Evolutionary conservation across 2,888 invertebrate genomes (phyloP).

Genomic region (Pediacus dermestoides): DNA sequence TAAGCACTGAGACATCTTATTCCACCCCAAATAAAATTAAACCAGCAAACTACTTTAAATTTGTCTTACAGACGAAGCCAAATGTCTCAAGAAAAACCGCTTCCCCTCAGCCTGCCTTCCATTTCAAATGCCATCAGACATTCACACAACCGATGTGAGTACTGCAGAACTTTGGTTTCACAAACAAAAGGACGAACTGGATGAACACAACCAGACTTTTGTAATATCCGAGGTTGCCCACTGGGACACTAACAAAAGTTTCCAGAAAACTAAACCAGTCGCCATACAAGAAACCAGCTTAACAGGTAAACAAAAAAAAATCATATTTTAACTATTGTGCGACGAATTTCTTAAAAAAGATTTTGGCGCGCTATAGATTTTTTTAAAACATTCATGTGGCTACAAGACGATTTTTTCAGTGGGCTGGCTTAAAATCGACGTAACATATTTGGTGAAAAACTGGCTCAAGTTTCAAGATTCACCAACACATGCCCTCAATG

Average conservation of each 20-base stretch:
- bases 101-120: constrained; percentile 71
- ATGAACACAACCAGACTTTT: constrained; percentile 69
- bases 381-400: constrained; percentile 5
- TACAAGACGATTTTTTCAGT: constrained; percentile 50
- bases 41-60: no score
- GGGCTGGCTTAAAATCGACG: constrained; percentile 78
- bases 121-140: constrained; percentile 72
- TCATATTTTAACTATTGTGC: constrained; percentile 13
- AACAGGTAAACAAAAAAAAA: constrained; percentile 51
- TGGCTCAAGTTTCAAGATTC: constrained; percentile 70
- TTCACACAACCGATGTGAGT: constrained; percentile 70
- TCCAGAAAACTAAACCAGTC: constrained; percentile 74
- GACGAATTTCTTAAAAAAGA: constrained; percentile 5
- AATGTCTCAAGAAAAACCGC: constrained; percentile 52
- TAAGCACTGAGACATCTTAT: no score
- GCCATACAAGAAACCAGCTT: constrained; percentile 75
- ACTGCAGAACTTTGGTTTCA: constrained; percentile 80
- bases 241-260: constrained; percentile 66
- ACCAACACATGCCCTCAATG: constrained; percentile 68
- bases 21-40: no score
- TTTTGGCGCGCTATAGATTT: not conserved
- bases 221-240: constrained; percentile 76
- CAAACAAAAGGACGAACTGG: constrained; percentile 63
- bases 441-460: constrained; percentile 70
- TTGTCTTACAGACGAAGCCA: constrained; percentile 51